Conservation (phyloP, 2,113 vertebrate genomes). For the Argyrosomus japonicus region DNA sequence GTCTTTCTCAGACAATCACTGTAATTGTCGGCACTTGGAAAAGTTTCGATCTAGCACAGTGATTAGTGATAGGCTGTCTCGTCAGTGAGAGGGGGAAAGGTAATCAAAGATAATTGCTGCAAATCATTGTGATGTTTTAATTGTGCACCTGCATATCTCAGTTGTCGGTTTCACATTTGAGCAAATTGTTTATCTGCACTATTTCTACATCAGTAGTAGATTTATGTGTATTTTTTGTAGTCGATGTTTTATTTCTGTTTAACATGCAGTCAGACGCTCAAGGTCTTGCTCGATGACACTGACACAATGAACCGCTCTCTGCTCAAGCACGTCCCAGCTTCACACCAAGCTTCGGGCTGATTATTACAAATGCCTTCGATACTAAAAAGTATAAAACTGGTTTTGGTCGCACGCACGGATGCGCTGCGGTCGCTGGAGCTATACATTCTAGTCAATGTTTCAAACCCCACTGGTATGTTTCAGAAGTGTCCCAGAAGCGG, state of each 20-base stretch:
- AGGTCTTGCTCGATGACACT: slow-evolving; percentile 26
- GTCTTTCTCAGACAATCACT: slow-evolving; percentile 58
- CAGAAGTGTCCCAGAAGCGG: too few species aligned
- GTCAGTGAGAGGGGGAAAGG: slow-evolving; percentile 49
- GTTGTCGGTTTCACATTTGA: slow-evolving; percentile 27
- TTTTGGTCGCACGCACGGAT: too few species aligned
- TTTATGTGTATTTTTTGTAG: slow-evolving; percentile 15
- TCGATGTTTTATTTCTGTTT: slow-evolving; percentile 2
- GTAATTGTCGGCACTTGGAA: slow-evolving; percentile 67
- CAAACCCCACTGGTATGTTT: too few species aligned
- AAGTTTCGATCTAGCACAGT: slow-evolving; percentile 66
- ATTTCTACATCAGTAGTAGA: slow-evolving; percentile 16
- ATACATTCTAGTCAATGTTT: too few species aligned
- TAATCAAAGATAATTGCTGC: slow-evolving; percentile 81
- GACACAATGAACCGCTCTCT: not conserved
- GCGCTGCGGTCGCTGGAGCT: too few species aligned
- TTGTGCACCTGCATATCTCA: slow-evolving; percentile 74
- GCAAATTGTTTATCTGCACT: slow-evolving; percentile 12
- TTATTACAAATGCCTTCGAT: too few species aligned
- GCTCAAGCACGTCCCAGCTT: too few species aligned
- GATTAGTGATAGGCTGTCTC: slow-evolving; percentile 68
- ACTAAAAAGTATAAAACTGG: too few species aligned
- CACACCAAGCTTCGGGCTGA: too few species aligned
- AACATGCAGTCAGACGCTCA: slow-evolving; percentile 4
- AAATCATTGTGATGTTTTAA: slow-evolving; percentile 75